phyloP scores from a whole-genome alignment of 2,113 vertebrate genomes.

The Xerus inauris region DNA sequence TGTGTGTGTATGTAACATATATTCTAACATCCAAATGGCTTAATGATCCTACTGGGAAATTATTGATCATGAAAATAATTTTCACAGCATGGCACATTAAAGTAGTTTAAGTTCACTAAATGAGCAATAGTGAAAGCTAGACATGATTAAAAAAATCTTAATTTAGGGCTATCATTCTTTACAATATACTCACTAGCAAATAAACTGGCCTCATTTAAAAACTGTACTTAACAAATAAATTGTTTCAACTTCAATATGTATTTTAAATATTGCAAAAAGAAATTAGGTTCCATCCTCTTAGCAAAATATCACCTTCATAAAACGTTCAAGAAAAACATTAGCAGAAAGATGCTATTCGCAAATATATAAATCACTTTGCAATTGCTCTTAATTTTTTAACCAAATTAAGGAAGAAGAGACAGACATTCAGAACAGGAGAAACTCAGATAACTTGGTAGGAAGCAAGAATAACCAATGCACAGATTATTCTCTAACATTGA shows the following conservation, averaged over 20 bases:
- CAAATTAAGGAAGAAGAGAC: neutral
- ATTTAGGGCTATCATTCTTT: neutral
- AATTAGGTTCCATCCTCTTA: neutral
- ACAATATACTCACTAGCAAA: neutral
- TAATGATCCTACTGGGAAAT: slow-evolving; percentile 21
- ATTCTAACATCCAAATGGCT: slow-evolving; percentile 12
- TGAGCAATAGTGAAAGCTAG: neutral
- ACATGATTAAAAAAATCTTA: neutral
- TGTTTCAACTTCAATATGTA: slow-evolving; percentile 4
- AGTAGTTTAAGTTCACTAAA: neutral
- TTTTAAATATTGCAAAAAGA: slow-evolving; percentile 10
- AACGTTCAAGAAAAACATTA: slow-evolving; percentile 30
- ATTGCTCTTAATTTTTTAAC: slow-evolving; percentile 34
- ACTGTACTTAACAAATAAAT: slow-evolving; percentile 18
- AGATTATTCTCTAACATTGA: neutral
- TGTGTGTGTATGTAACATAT: too few species aligned
- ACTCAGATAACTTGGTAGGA: neutral
- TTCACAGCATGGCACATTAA: neutral
- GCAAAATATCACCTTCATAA: slow-evolving; percentile 50
- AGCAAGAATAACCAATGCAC: neutral
- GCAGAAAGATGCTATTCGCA: slow-evolving; percentile 21
- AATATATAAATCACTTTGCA: neutral
- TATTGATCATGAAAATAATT: neutral
- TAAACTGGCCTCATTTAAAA: slow-evolving; percentile 19
- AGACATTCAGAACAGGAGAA: neutral